A percentile compares a stretch with the other conserved stretches of the same genome.
phyloP scores from a whole-genome alignment of 2,888 invertebrate species.

The Ashinkailepas kermadecensis region DNA sequence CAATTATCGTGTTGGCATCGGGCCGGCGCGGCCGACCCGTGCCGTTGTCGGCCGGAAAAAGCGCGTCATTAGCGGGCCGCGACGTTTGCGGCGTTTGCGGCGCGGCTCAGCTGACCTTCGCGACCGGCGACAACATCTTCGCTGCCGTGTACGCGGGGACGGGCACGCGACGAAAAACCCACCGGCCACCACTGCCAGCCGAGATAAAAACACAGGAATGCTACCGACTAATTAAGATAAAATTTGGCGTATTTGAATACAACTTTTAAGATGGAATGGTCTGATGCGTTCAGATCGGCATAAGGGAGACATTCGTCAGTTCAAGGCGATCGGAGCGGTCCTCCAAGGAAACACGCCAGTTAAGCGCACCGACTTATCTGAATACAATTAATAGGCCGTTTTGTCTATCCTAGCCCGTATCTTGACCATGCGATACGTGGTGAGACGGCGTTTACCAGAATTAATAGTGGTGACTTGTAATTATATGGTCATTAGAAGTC shows the following conservation, averaged over 20 bases:
- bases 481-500: background rate
- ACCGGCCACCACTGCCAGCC: background rate
- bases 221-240: constrained; percentile 6
- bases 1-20: background rate
- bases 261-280: constrained; percentile 8
- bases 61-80: constrained; percentile 2
- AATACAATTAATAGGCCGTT: background rate
- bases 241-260: constrained; percentile 22
- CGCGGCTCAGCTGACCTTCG: background rate
- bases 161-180: constrained; percentile 20
- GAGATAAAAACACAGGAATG: background rate
- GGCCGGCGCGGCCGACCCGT: background rate
- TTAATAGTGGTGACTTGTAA: background rate
- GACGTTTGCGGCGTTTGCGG: background rate
- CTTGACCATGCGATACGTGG: background rate
- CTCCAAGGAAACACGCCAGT: background rate
- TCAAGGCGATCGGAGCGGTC: background rate
- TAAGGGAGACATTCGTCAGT: background rate
- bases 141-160: background rate
- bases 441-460: background rate
- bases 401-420: background rate
- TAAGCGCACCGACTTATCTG: background rate
- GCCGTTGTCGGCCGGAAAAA: background rate
- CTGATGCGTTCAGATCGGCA: background rate
- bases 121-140: background rate